Percentiles rank a stretch among this genome's conserved stretches.
Evolutionary conservation across 2,113 vertebrate genomes (phyloP).

Genomic region (Anarrhichthys ocellatus): DNA sequence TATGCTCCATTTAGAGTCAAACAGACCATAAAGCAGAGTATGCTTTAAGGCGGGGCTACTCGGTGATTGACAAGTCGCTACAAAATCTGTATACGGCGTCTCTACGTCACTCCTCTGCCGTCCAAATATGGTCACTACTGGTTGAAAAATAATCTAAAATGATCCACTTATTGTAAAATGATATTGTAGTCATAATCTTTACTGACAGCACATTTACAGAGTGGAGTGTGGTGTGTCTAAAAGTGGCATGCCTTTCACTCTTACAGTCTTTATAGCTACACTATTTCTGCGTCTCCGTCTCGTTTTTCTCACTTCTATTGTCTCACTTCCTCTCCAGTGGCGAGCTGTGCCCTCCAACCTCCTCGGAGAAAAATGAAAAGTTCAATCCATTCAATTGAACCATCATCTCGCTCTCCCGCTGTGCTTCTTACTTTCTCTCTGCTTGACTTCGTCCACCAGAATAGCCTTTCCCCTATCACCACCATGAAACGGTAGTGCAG

Average conservation of each 20-base stretch:
- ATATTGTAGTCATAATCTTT: not conserved
- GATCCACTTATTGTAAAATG: not conserved
- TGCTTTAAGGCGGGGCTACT: no score
- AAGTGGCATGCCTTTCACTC: not conserved
- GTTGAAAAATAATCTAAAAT: no score
- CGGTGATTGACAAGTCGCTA: no score
- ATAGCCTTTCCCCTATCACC: not conserved
- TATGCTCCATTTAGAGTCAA: no score
- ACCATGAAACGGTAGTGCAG: slow-evolving; percentile 34
- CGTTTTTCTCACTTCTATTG: slow-evolving; percentile 23
- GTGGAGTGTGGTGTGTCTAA: not conserved
- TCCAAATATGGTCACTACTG: no score
- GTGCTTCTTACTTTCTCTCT: slow-evolving; percentile 4
- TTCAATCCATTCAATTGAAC: slow-evolving; percentile 57
- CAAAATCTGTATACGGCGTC: no score
- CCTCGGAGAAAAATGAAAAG: slow-evolving; percentile 45
- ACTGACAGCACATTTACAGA: not conserved
- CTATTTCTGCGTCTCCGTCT: slow-evolving; percentile 20
- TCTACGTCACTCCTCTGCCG: not conserved
- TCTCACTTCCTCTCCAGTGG: slow-evolving; percentile 34
- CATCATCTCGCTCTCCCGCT: slow-evolving; percentile 1
- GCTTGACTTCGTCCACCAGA: slow-evolving; percentile 30
- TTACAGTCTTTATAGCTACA: slow-evolving; percentile 17
- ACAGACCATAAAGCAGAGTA: no score
- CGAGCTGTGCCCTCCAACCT: slow-evolving; percentile 35